Conservation (phyloP, 2,797 vertebrate species). For the Sebastes steindachneri region DNA sequence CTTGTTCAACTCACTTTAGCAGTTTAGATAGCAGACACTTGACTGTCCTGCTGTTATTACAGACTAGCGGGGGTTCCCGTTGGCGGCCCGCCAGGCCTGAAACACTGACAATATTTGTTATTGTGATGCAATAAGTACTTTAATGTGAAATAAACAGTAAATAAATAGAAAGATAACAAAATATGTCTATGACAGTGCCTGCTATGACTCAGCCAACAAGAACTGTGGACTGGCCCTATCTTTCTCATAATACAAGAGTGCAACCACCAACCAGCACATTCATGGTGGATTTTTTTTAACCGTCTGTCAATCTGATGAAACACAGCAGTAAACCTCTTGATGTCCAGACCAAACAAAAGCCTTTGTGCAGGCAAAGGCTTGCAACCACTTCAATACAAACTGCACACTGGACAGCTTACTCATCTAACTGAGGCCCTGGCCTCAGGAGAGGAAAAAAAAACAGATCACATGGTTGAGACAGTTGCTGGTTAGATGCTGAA, state of each 20-base stretch:
- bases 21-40: too few species aligned
- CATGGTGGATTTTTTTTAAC: neutral
- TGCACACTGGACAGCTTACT: constrained; percentile 35
- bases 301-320: constrained; percentile 14
- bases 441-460: neutral
- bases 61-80: neutral
- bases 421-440: constrained; percentile 26
- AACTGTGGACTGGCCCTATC: neutral
- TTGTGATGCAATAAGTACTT: neutral
- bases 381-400: constrained; percentile 32
- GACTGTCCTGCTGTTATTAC: too few species aligned
- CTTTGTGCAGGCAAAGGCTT: constrained; percentile 25
- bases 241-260: neutral
- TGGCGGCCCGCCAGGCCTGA: neutral
- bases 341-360: constrained; percentile 58
- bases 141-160: neutral
- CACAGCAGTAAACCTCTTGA: constrained; percentile 42
- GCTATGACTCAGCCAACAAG: neutral
- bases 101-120: neutral
- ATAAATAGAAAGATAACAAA: neutral
- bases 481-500: constrained; percentile 10
- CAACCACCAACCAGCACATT: constrained; percentile 4
- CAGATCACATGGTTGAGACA: constrained; percentile 21
- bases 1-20: too few species aligned
- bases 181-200: neutral